Evolutionary conservation across 2,888 invertebrate species (phyloP), one percentile per base, ranked within the genome.

Genomic region (Melieria omissa): DNA sequence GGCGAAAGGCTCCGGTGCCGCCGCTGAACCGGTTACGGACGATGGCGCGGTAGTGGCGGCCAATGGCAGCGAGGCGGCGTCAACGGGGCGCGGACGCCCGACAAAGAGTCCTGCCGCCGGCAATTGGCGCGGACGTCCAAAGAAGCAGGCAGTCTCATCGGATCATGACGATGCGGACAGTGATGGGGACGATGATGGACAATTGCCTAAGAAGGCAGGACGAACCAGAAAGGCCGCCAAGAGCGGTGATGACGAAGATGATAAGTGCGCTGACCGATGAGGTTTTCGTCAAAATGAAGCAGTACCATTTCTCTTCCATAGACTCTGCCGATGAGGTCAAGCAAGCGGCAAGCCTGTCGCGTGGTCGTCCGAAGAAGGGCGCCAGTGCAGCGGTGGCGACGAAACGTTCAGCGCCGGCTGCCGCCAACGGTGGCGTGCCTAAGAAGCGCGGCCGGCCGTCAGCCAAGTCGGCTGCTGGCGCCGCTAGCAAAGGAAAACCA

Each of bases 51-150:
- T 49, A 6, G 54, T 65, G 42, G 67, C 67, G 12, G 71, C 72
- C 6, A 72, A 72, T 52, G 72, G 66, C 2, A 73, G 60, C 52
- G 66, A 73, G 47, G 46, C 60, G 49, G 8, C 44, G 3, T 41
- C 69, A 42, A 47, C 58, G 10, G 73, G 69, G 12, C 72, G 75
- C 29, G 77, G 77, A 9, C 76, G 77, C 5, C 73, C 73, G n/a
- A 46, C 72, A 9, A 77, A 77, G 60, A 63, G 52, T 64, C 14
- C 10, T 5, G 71, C 62, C 9, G 49, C 67, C 5, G 72, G 76
- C 10, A 83, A 80, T 71, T 83, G 82, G 54, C 80, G 84, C 41
- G 83, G 83, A 0, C 83, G 83, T 7, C 82, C 83, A 9, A 79
- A 78, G 10, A 80, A 80, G 52, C 55, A 57, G 9, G 10, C 64